Percentiles rank a stretch among this genome's conserved stretches.
Conservation (phyloP, 2,888 invertebrate species). For the Temnothorax ravouxi region DNA sequence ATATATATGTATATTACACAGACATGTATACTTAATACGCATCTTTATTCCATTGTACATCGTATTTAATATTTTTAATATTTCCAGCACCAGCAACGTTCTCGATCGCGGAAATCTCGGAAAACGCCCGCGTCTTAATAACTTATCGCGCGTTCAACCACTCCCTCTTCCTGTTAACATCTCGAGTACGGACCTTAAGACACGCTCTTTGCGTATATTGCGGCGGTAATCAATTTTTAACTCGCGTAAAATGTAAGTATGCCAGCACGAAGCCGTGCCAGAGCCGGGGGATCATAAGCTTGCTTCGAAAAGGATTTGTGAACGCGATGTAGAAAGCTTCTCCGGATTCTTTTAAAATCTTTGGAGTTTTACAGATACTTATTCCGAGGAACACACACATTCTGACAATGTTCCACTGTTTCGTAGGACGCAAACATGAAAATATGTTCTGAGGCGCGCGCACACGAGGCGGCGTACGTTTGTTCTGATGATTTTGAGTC, state of each 20-base stretch:
- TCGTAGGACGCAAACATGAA: not conserved
- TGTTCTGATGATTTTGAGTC: not conserved
- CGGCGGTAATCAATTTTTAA: conserved; percentile 9
- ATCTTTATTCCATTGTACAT: conserved; percentile 56
- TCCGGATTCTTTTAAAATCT: not conserved
- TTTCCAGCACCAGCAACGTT: conserved; percentile 18
- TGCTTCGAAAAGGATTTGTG: not conserved
- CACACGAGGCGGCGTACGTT: no score
- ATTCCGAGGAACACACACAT: not conserved
- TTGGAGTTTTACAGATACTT: not conserved
- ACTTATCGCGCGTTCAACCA: conserved; percentile 12
- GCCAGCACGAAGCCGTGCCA: not conserved
- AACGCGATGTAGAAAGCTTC: not conserved
- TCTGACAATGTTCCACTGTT: not conserved
- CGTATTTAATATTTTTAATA: conserved; percentile 38
- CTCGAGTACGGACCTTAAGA: conserved; percentile 15
- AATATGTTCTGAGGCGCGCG: not conserved
- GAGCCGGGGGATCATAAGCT: not conserved
- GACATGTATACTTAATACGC: conserved; percentile 38
- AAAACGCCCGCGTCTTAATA: not conserved
- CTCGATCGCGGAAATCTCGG: not conserved
- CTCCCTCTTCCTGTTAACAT: conserved; percentile 12
- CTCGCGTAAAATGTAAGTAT: conserved; percentile 18
- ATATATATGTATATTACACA: not conserved
- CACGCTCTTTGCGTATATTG: not conserved